Conservation (phyloP, 2,888 invertebrate species). For the Tortrix viridana region DNA sequence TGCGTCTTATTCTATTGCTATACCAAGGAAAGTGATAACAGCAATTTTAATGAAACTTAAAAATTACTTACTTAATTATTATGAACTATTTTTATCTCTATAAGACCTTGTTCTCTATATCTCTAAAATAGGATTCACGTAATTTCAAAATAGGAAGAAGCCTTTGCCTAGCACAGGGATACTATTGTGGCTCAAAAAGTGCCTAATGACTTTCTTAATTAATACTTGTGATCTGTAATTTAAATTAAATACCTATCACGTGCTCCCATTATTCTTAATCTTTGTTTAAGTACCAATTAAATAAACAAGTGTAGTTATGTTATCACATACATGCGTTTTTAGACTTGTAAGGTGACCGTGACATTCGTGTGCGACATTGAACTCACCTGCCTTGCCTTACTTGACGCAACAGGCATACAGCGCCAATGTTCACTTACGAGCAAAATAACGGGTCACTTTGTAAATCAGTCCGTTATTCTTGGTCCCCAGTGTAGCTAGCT, state of each 20-base stretch:
- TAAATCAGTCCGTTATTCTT: neutral
- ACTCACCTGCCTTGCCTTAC: constrained; percentile 8
- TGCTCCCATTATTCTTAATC: constrained; percentile 3
- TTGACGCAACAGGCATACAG: neutral
- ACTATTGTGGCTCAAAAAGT: no score
- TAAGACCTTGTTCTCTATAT: no score
- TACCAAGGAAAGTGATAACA: no score
- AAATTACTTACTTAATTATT: no score
- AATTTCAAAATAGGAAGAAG: no score
- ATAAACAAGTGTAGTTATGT: constrained; percentile 1
- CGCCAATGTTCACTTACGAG: neutral
- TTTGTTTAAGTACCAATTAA: constrained; percentile 13
- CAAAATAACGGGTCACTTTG: neutral
- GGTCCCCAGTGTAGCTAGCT: neutral
- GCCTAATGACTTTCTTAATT: no score
- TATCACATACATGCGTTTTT: constrained; percentile 1
- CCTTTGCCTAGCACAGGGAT: no score
- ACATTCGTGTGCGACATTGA: constrained; percentile 16
- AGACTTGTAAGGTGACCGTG: constrained; percentile 17
- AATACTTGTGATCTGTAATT: no score
- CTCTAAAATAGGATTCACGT: no score
- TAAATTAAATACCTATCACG: neutral
- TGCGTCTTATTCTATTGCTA: no score
- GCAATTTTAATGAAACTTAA: no score
- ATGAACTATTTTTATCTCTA: no score